Evolutionary conservation across 2,888 invertebrate genomes (phyloP).

Genomic region (Ormyrus pomaceus): DNA sequence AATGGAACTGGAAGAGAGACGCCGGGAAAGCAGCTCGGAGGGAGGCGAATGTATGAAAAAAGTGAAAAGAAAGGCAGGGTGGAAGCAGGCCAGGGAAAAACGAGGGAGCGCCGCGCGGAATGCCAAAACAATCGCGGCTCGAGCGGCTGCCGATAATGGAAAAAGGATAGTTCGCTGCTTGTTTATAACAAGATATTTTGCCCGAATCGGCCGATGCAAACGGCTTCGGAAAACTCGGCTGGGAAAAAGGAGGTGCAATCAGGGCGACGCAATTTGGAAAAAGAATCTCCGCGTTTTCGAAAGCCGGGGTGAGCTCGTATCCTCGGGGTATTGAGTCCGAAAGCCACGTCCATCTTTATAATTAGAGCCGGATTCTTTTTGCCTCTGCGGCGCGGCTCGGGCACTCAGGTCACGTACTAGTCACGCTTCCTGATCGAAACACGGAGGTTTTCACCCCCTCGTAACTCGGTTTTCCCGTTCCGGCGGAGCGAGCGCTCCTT

Average conservation of each 20-base stretch:
- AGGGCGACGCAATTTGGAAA: background rate
- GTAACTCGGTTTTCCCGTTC: conserved; percentile 32
- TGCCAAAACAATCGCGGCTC: conserved; percentile 33
- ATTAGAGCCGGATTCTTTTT: conserved; percentile 48
- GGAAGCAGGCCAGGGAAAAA: background rate
- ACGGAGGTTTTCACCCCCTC: background rate
- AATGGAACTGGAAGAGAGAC: conserved; percentile 45
- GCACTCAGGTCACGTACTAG: conserved; percentile 46
- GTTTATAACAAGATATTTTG: too few relatives aligned
- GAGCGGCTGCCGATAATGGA: conserved; percentile 10
- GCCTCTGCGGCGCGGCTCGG: conserved; percentile 2
- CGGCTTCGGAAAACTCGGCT: too few relatives aligned
- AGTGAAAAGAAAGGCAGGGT: background rate
- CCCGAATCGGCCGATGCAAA: background rate
- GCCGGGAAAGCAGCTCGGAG: background rate
- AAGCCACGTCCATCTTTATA: conserved; percentile 39
- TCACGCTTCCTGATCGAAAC: conserved; percentile 46
- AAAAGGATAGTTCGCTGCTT: conserved; percentile 10
- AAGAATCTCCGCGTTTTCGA: conserved; percentile 10
- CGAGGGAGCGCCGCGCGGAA: background rate
- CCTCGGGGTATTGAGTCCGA: background rate
- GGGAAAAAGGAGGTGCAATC: background rate
- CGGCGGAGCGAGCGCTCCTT: conserved; percentile 29
- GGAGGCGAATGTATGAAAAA: background rate
- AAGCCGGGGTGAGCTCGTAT: background rate